Evolutionary conservation across 30 jellyfish, hydroid and myxozoan genomes (phyloP).

Genomic region (Turritopsis dohrnii): DNA sequence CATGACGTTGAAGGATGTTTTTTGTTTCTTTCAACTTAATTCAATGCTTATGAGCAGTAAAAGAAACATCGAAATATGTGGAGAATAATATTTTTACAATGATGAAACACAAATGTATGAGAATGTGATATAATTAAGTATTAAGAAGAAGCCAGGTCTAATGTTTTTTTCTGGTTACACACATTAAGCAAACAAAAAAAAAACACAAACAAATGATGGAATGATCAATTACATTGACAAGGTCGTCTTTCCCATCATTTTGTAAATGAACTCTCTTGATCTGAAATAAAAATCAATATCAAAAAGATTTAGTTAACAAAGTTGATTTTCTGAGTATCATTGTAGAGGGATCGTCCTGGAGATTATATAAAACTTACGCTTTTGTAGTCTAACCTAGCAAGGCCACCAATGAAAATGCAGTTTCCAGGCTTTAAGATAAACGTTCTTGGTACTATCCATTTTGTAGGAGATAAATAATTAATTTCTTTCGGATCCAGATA

Average conservation of each 20-base stretch:
- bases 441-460: conserved; percentile 85
- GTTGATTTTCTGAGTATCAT: no score
- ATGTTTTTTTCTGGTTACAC: no score
- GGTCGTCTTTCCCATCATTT: neutral
- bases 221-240: neutral
- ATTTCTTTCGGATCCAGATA: conserved; percentile 54
- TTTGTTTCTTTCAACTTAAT: no score
- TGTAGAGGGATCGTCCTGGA: no score
- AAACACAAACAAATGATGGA: neutral
- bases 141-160: no score
- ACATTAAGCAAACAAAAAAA: neutral
- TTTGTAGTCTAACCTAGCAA: conserved; percentile 63
- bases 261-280: neutral
- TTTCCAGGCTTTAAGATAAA: conserved; percentile 62
- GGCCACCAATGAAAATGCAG: conserved; percentile 78
- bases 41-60: no score
- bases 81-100: no score
- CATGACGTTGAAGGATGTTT: no score
- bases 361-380: conserved; percentile 41
- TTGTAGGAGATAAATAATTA: conserved; percentile 43
- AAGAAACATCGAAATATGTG: no score
- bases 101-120: no score
- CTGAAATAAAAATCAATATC: neutral
- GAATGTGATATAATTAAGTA: no score
- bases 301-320: no score